Percentiles rank a stretch among this genome's conserved stretches.
Evolutionary conservation across 2,797 vertebrate species (phyloP).

Genomic region (Poeciliopsis infans): DNA sequence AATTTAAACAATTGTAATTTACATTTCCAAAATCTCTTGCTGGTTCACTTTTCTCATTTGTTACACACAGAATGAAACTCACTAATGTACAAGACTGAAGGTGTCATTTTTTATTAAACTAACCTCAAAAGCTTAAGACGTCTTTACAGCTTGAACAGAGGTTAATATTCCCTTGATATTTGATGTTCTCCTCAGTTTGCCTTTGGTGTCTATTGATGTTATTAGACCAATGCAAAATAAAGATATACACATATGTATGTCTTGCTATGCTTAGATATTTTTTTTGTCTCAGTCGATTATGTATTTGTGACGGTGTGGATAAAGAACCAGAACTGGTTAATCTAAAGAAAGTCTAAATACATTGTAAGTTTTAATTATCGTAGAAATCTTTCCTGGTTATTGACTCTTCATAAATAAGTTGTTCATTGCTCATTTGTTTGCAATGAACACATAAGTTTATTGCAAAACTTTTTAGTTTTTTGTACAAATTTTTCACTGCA

Average conservation of each 20-base stretch:
- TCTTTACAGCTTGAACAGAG: not conserved
- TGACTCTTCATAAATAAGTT: not conserved
- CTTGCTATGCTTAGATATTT: no score
- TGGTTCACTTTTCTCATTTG: not conserved
- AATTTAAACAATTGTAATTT: not conserved
- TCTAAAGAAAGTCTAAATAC: not conserved
- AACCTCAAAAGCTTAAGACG: no score
- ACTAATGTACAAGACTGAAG: not conserved
- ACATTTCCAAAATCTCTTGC: not conserved
- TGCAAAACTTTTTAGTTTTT: no score
- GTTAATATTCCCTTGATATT: not conserved
- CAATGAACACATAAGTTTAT: no score
- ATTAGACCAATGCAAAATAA: not conserved
- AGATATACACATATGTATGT: no score
- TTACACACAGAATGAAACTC: not conserved
- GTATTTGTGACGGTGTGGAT: not conserved
- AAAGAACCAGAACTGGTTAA: not conserved
- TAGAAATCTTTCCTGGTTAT: not conserved
- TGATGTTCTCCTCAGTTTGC: not conserved
- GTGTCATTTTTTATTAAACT: no score
- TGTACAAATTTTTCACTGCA: not conserved
- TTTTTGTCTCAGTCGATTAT: no score
- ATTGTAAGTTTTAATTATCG: not conserved
- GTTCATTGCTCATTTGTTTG: not conserved
- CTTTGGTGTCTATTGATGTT: not conserved